A percentile compares a stretch with the other conserved stretches of the same genome.
Conservation (phyloP, 2,888 invertebrate species). For the Craniophora ligustri region DNA sequence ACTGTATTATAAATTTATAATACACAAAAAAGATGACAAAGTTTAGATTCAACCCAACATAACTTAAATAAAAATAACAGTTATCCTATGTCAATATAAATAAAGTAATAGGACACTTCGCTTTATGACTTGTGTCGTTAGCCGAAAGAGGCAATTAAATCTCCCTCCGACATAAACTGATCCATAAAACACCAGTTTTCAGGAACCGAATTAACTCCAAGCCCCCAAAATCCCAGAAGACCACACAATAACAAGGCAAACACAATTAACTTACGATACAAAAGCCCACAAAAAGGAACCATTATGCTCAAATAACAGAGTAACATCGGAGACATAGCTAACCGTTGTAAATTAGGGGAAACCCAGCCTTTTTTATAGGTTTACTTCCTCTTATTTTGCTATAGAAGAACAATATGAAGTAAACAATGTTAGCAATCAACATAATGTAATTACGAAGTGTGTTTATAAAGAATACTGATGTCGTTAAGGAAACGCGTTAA, state of each 20-base stretch:
- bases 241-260: conserved; percentile 15
- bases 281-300: conserved; percentile 12
- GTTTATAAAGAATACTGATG: conserved; percentile 5
- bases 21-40: no score
- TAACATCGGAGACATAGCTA: conserved; percentile 3
- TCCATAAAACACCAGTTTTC: conserved; percentile 13
- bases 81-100: background rate
- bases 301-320: conserved; percentile 18
- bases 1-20: no score
- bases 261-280: conserved; percentile 26
- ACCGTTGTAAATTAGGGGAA: conserved; percentile 16
- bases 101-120: background rate
- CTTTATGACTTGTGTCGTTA: conserved; percentile 5
- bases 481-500: background rate
- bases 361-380: conserved; percentile 7
- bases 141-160: conserved; percentile 14
- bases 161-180: conserved; percentile 1
- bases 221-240: conserved; percentile 6
- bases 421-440: conserved; percentile 29
- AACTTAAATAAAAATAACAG: background rate
- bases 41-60: background rate
- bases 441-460: conserved; percentile 5
- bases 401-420: conserved; percentile 3
- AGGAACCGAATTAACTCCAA: conserved; percentile 17
- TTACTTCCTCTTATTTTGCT: conserved; percentile 8